Evolutionary conservation across 2,113 vertebrate species (phyloP), one percentile per base, ranked within the genome.

Genomic region (Zosterops japonicus): DNA sequence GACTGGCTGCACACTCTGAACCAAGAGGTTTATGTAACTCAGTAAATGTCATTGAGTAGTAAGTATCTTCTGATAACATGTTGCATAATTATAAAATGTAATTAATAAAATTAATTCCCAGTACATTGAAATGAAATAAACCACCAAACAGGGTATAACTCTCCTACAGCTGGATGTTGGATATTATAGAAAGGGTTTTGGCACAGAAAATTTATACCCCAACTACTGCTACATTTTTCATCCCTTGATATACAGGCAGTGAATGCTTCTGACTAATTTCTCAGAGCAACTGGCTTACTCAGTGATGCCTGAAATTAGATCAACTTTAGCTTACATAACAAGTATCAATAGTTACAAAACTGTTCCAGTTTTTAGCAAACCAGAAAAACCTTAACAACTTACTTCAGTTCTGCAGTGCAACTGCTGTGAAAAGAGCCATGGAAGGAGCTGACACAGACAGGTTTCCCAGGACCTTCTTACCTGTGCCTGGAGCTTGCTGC

Each of bases 291-390:
- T 55, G 33, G 24, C 87, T 75, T 92, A 83, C 41, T 59, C 52
- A 4, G 65, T 52, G 85, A 86, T 75, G 85, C 92, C n/a, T 92
- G 72, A 93, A 93, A 95, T 96, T 35, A 94, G 18, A 93, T 81
- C 60, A 81, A 20, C 87, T 91, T 76, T 71, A 41, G 56, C 46
- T 92, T 89, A 86, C 13, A 8, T 83, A 94, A 88, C 47, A 88
- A 70, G 11, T 80, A 88, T 70, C 79, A 86, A 81, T 70, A 92
- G 79, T 81, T 93, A 93, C 3, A 86, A 86, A 93, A 92, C 60
- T 12, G 56, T 56, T 90, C 56, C 28, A 36, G 29, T 72, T 91
- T 68, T 42, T 61, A 79, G 42, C 22, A 85, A 89, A 78, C 11
- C 28, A 65, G 35, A 42, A 56, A 55, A 33, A 5, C 18, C 35